Conservation (phyloP, 2,797 vertebrate genomes). For the Poeciliopsis turneri region DNA sequence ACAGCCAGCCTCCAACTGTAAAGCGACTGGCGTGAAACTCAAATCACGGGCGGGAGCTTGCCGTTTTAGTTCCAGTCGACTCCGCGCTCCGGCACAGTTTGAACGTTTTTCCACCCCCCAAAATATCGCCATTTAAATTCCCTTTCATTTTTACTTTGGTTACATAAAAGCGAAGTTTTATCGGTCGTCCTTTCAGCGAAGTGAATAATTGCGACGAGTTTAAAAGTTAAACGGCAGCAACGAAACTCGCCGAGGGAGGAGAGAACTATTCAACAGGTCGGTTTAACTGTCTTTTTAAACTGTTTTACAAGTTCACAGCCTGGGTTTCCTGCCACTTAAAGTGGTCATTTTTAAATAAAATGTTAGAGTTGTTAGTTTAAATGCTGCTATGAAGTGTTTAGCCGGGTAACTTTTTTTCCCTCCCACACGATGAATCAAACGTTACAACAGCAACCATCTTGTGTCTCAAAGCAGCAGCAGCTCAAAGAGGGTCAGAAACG, state of each 20-base stretch:
- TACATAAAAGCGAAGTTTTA: not conserved
- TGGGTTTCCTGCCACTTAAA: fast-evolving
- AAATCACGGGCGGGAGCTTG: conserved; percentile 78
- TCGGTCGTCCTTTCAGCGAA: not conserved
- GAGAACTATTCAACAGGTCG: conserved; percentile 60
- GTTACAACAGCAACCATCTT: conserved; percentile 29
- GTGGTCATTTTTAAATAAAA: no score
- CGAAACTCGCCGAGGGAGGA: not conserved
- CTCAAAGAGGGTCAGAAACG: not conserved
- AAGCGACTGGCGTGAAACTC: conserved; percentile 48
- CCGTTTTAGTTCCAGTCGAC: not conserved
- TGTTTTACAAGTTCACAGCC: not conserved
- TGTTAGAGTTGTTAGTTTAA: not conserved
- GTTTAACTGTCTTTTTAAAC: conserved; percentile 17
- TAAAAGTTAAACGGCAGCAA: not conserved
- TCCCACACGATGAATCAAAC: conserved; percentile 33
- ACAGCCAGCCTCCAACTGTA: conserved; percentile 15
- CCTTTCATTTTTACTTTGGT: not conserved
- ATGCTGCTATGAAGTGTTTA: not conserved
- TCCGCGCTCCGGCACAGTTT: not conserved
- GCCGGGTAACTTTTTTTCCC: conserved; percentile 33
- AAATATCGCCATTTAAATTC: not conserved
- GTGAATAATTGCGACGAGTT: not conserved
- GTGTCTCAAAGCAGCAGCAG: not conserved
- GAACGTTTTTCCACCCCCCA: not conserved